phyloP scores from a whole-genome alignment of 2,113 vertebrate species.

The Phalacrocorax brasilianus region DNA sequence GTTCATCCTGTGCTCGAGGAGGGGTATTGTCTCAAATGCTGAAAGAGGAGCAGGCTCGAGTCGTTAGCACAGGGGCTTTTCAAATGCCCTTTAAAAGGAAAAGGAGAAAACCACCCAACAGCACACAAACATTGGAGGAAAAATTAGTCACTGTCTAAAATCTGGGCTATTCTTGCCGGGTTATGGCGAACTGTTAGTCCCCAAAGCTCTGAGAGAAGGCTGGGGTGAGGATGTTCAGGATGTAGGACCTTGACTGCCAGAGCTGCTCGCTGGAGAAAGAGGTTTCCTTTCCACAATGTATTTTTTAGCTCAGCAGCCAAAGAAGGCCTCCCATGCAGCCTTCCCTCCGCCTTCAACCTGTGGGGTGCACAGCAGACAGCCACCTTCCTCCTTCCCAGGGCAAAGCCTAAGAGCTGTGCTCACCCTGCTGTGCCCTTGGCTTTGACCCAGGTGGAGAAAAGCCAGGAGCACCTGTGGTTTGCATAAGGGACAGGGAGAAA shows the following conservation, averaged over 20 bases:
- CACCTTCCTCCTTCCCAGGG: neutral
- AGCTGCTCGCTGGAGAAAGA: neutral
- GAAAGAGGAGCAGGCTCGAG: neutral
- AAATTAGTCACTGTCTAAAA: neutral
- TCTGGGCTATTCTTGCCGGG: neutral
- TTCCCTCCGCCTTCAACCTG: neutral
- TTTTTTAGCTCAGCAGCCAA: neutral
- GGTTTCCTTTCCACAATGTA: neutral
- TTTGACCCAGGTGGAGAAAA: neutral
- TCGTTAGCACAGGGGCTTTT: neutral
- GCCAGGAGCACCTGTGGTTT: neutral
- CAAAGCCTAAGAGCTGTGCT: neutral
- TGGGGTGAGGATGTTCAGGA: neutral
- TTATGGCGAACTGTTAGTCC: neutral
- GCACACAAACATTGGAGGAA: neutral
- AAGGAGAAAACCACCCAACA: neutral
- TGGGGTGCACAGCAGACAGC: neutral
- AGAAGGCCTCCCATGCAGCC: neutral
- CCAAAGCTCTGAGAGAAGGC: neutral
- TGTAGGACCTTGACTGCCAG: neutral
- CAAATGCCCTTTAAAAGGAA: neutral
- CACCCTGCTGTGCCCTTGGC: neutral
- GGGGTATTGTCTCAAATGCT: neutral
- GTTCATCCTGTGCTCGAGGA: neutral
- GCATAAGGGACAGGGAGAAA: neutral